phyloP scores from a whole-genome alignment of 2,888 invertebrate species.

The Drosophila merina region DNA sequence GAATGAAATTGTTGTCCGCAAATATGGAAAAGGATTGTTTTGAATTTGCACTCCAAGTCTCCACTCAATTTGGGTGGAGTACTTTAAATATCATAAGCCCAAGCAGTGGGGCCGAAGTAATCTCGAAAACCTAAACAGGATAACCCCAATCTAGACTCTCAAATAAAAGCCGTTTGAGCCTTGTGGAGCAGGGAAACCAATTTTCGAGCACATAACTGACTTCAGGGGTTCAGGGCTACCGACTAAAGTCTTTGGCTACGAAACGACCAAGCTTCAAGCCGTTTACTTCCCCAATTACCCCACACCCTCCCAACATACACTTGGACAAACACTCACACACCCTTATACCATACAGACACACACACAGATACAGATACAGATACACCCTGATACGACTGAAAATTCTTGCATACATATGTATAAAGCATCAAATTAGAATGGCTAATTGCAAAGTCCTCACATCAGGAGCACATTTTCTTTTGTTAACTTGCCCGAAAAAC shows the following conservation, averaged over 20 bases:
- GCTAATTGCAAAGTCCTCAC: constrained; percentile 69
- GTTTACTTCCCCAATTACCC: constrained; percentile 44
- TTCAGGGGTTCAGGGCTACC: constrained; percentile 23
- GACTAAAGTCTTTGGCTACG: constrained; percentile 4
- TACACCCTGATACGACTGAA: background rate
- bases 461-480: constrained; percentile 55
- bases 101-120: constrained; percentile 15
- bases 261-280: constrained; percentile 17
- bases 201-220: constrained; percentile 43
- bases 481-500: constrained; percentile 45
- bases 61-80: background rate
- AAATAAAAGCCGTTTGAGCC: constrained; percentile 8
- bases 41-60: constrained; percentile 11
- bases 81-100: constrained; percentile 21
- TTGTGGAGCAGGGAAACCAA: constrained; percentile 28
- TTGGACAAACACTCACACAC: background rate
- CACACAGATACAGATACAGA: background rate
- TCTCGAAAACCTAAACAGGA: constrained; percentile 18
- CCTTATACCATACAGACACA: background rate
- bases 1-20: constrained; percentile 2
- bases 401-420: constrained; percentile 36
- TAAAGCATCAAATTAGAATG: constrained; percentile 51
- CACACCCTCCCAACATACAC: constrained; percentile 11
- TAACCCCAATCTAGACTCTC: constrained; percentile 10
- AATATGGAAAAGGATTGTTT: constrained; percentile 1